Evolutionary conservation across 2,797 vertebrate species (phyloP).

Genomic region (Cichlasoma orientale): DNA sequence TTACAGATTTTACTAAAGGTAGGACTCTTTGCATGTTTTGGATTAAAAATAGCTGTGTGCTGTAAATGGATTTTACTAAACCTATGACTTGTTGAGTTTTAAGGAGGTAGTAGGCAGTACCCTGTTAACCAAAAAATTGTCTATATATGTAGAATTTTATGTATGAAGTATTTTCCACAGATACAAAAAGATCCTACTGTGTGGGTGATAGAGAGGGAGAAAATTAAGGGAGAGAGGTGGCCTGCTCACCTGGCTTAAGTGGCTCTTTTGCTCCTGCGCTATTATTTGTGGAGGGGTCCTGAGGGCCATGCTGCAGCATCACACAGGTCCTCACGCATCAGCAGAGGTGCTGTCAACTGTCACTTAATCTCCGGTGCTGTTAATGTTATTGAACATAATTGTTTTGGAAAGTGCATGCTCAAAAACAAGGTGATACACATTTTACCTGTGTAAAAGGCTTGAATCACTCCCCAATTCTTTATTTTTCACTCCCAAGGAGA

Average conservation of each 20-base stretch:
- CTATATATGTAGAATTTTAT: not conserved
- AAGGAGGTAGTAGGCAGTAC: not conserved
- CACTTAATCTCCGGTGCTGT: not conserved
- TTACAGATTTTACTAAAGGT: not conserved
- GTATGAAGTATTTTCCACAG: not conserved
- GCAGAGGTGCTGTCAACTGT: conserved; percentile 14
- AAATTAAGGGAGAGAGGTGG: conserved; percentile 60
- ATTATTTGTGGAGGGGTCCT: conserved; percentile 93
- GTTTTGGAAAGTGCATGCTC: not conserved
- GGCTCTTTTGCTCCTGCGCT: conserved; percentile 92
- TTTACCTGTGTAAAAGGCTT: not conserved
- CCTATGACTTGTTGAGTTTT: not conserved
- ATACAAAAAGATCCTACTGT: not conserved
- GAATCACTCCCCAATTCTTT: not conserved
- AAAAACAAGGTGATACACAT: not conserved
- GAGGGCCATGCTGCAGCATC: conserved; percentile 88
- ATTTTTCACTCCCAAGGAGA: not conserved
- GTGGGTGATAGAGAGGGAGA: conserved; percentile 42
- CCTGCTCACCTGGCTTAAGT: conserved; percentile 76
- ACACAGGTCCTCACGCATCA: conserved; percentile 77
- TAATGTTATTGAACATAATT: not conserved
- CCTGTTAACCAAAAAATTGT: not conserved
- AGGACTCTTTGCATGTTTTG: not conserved
- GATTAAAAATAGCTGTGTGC: not conserved
- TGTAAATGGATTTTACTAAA: not conserved